A percentile compares a stretch with the other conserved stretches of the same genome.
These are phyloP conservation scores for Bombyx huttoni DNA, from an alignment of 2,888 invertebrate species.

Conservation along the genomic window DNA sequence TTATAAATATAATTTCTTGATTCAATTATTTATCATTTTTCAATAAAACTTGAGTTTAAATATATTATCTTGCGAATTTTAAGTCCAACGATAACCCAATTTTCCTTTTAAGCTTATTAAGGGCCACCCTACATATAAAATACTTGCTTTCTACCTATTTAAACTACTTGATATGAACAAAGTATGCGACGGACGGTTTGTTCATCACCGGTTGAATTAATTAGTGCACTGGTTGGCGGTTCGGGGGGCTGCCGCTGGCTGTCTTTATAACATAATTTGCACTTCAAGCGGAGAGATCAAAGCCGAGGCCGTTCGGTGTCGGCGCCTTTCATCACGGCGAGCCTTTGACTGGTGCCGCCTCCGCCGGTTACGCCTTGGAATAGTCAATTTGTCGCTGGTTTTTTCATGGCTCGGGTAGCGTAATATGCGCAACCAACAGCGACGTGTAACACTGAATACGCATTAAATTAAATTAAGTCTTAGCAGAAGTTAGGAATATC, in stretches of 20 bases:
- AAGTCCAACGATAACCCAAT: too few species aligned
- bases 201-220: slow-evolving; percentile 53
- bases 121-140: background rate
- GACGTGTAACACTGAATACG: slow-evolving; percentile 8
- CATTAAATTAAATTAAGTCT: too few species aligned
- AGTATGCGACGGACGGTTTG: slow-evolving; percentile 5
- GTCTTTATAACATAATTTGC: slow-evolving; percentile 74
- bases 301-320: slow-evolving; percentile 57
- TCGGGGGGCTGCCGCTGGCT: slow-evolving; percentile 55
- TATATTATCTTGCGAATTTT: too few species aligned
- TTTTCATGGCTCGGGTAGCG: slow-evolving; percentile 22
- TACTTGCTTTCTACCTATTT: background rate
- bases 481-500: background rate
- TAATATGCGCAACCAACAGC: background rate
- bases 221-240: slow-evolving; percentile 54
- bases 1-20: too few species aligned
- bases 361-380: slow-evolving; percentile 61
- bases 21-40: too few species aligned
- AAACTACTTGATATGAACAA: slow-evolving; percentile 9
- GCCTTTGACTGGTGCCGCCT: slow-evolving; percentile 66
- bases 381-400: slow-evolving; percentile 65
- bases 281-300: slow-evolving; percentile 71
- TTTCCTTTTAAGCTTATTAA: background rate
- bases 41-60: too few species aligned
- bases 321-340: slow-evolving; percentile 67